Evolutionary conservation across 2,888 invertebrate genomes (phyloP).

Genomic region (Antheraea yamamai): DNA sequence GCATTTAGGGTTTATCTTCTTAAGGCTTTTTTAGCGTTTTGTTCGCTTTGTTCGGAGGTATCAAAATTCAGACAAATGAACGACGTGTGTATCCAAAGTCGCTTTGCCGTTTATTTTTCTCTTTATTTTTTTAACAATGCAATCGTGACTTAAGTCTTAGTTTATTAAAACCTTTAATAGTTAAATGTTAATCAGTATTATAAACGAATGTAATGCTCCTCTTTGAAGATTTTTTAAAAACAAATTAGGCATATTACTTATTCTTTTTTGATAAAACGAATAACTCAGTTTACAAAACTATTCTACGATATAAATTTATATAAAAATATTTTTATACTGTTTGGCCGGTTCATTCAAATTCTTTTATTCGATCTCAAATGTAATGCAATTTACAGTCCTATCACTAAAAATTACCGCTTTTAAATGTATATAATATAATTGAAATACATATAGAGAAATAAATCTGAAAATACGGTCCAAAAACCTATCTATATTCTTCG

Average conservation of each 20-base stretch:
- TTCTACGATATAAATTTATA: too few species aligned
- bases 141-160: constrained; percentile 63
- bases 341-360: neutral
- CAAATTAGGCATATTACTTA: neutral
- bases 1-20: constrained; percentile 60
- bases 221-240: neutral
- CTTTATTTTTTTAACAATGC: constrained; percentile 45
- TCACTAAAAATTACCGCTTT: too few species aligned
- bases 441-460: too few species aligned
- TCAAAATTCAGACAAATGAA: constrained; percentile 66
- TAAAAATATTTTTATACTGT: neutral
- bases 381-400: too few species aligned
- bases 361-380: neutral
- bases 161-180: constrained; percentile 27
- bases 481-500: too few species aligned
- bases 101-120: constrained; percentile 48
- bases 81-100: constrained; percentile 66
- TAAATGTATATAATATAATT: too few species aligned
- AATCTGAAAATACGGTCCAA: too few species aligned
- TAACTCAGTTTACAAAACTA: too few species aligned
- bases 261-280: neutral
- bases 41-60: constrained; percentile 60
- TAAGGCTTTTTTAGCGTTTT: constrained; percentile 57
- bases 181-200: constrained; percentile 57
- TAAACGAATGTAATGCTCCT: constrained; percentile 40